Evolutionary conservation across 2,888 invertebrate genomes (phyloP), one percentile per base, ranked within the genome.

Genomic region (Subacronicta megacephala): DNA sequence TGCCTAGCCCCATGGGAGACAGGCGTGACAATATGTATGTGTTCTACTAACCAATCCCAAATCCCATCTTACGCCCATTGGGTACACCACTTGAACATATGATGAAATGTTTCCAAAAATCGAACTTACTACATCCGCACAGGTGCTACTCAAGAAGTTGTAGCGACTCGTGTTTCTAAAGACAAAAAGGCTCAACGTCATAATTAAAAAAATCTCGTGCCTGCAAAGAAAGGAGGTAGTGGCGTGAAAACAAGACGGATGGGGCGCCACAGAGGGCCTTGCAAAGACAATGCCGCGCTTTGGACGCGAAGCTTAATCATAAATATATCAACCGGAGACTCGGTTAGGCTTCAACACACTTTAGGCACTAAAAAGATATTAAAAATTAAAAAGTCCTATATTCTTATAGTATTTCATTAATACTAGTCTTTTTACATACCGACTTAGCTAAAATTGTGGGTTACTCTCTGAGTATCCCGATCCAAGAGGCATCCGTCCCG

Each of bases 131-230:
- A 37, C 66, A 23, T 40, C 54, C 67, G 33, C 6, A 41, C 45
- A 71, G 77, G 81, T 81, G 75, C 72, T 69, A 80, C 79, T 60
- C 37, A 59, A 63, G 53, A 46, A 67, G 67, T 69, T 64, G 57
- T 58, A 60, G 75, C 64, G 63, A 50, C 66, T 67, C 62, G 69
- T 78, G 78, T 84, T 81, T 79, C 76, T 71, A 75, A 81, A 92
- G 92, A 93, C 90, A 94, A 92, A 93, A 94, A 93, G 88, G 89
- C 89, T 80, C 89, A 94, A 94, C 91, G 88, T 94, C 91, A 94
- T 94, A 94, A 94, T 94, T 94, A 94, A 94, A 94, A 94, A 94
- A 93, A 94, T 91, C 92, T 92, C 93, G 90, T 90, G 90, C 91
- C 89, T 87, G 87, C 88, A 92, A 90, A 93, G 92, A 92, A 91